Percentiles rank a stretch among this genome's conserved stretches.
phyloP scores from a whole-genome alignment of 2,113 vertebrate species.

The Dascyllus trimaculatus region DNA sequence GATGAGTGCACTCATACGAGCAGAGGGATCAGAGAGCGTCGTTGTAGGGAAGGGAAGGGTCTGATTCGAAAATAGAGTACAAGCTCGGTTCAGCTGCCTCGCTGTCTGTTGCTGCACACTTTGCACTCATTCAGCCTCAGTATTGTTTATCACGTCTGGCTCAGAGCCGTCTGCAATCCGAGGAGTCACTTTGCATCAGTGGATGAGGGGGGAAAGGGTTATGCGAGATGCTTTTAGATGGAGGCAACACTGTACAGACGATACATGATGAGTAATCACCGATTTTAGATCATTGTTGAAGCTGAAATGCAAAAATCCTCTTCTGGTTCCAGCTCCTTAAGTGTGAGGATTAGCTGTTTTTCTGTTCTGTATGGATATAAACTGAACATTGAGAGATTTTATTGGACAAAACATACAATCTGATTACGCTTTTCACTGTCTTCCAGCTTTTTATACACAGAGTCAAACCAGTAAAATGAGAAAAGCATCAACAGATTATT shows the following conservation, averaged over 20 bases:
- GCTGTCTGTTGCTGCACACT: conserved; percentile 48
- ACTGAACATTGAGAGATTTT: background rate
- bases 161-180: conserved; percentile 37
- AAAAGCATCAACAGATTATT: no score
- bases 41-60: conserved; percentile 47
- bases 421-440: background rate
- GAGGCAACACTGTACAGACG: conserved; percentile 1
- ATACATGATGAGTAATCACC: background rate
- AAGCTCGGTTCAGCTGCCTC: conserved; percentile 46
- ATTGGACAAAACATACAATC: background rate
- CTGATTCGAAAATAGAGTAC: conserved; percentile 61
- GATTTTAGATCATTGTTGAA: background rate
- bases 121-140: conserved; percentile 55
- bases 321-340: background rate
- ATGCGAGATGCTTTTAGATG: conserved; percentile 27
- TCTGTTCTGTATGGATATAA: background rate
- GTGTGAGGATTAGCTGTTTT: conserved; percentile 9
- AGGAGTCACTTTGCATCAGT: conserved; percentile 57
- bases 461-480: no score
- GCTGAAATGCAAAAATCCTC: background rate
- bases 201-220: conserved; percentile 22
- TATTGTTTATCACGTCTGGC: conserved; percentile 57
- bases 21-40: conserved; percentile 45
- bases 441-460: no score
- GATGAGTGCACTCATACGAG: conserved; percentile 56